Evolutionary conservation across 2,113 vertebrate species (phyloP).

Genomic region (Machaerirhynchus nigripectus): DNA sequence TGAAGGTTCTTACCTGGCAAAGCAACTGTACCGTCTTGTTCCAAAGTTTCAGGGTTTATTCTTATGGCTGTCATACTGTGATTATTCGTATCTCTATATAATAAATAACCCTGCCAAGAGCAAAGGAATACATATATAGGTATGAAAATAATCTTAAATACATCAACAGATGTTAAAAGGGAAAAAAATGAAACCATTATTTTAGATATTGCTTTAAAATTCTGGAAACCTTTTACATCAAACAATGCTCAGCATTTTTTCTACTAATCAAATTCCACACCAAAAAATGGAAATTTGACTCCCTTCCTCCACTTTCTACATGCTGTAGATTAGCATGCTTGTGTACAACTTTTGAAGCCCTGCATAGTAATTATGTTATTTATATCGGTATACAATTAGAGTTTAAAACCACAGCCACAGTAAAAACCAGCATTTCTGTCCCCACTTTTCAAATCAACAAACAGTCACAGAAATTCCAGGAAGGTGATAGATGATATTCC

Average conservation of each 20-base stretch:
- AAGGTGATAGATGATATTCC: background rate
- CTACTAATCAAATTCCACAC: background rate
- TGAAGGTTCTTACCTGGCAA: conserved; percentile 86
- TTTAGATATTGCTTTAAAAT: background rate
- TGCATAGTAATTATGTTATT: background rate
- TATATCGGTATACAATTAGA: background rate
- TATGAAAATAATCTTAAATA: background rate
- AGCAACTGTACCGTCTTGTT: conserved; percentile 89
- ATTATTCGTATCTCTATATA: conserved; percentile 94
- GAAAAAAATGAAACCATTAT: rapidly evolving
- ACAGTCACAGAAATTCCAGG: background rate
- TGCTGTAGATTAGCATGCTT: background rate
- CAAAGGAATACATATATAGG: background rate
- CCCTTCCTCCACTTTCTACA: background rate
- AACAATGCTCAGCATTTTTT: background rate
- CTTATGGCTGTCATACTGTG: conserved; percentile 91
- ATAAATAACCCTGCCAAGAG: conserved; percentile 86
- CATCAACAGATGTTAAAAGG: background rate
- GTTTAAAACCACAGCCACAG: background rate
- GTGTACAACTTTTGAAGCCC: background rate
- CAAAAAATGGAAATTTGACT: background rate
- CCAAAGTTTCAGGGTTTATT: conserved; percentile 97
- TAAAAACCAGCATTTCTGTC: background rate
- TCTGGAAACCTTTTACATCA: background rate
- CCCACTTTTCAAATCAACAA: background rate